Evolutionary conservation across 35 echinoderm and acorn worm genomes (phyloP), one percentile per base, ranked within the genome.

Genomic region (Anneissia japonica): DNA sequence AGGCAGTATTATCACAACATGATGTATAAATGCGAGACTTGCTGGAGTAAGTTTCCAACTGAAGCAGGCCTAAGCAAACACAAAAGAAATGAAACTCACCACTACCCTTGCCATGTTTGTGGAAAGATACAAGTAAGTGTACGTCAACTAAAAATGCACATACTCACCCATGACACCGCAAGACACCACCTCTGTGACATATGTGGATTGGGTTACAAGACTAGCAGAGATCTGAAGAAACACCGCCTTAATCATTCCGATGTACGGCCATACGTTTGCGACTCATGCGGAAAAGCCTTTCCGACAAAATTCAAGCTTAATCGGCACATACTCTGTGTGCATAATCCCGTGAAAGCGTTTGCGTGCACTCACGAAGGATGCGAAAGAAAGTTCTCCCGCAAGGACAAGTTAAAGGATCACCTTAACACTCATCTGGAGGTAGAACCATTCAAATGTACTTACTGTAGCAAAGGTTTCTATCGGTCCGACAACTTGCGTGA

Each of bases 321-420:
- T 56, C 83, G 96, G 32, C 96, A 99, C 75, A 35, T 86, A 1
- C 88, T 84, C 23, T 94, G 89, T 14, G 96, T 99, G 32, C 92
- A 94, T 55, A 85, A 89, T 11, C 40, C 34, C 0, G 46, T 91
- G 34, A 99, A 99, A 35, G 89, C 92, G 0, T 92, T 75, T 81
- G 37, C 29, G 0, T 99, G 95, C 74, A 72, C 84, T 16, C 35
- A 89, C 11, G 40, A 72, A 35, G 92, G 89, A 30, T 99, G 96
- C 28, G 84, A 88, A 26, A 94, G 89, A 77, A 86, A 77, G 5
- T 99, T 94, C 45, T 75, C 96, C 21, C 74, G 96, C 23, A 93
- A 91, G 37, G 96, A 99, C 43, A 99, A 99, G 82, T 82, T 97
- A 14, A 83, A 79, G 19, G 96, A 99, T 84, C 96, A 99, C 46